These are phyloP conservation scores for Phrynocephalus forsythii DNA, from an alignment of 2,797 vertebrate genomes.

Conservation along the genomic window DNA sequence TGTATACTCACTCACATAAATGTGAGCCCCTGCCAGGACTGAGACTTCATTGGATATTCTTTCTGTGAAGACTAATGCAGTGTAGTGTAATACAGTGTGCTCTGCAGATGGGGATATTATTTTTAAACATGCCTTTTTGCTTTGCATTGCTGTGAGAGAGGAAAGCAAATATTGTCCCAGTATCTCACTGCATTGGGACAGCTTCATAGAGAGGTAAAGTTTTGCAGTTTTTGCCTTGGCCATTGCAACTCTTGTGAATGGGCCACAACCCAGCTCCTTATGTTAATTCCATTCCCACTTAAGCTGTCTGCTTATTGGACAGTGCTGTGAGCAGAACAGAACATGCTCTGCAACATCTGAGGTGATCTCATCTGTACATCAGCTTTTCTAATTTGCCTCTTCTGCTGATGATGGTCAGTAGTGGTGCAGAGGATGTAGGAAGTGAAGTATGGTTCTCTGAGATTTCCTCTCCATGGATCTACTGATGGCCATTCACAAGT, in stretches of 20 bases:
- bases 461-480: neutral
- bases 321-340: neutral
- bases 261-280: neutral
- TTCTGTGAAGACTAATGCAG: conserved; percentile 63
- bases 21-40: conserved; percentile 61
- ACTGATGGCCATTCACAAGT: neutral
- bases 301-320: neutral
- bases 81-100: neutral
- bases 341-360: neutral
- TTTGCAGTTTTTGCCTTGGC: neutral
- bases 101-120: neutral
- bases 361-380: neutral
- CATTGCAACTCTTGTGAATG: neutral
- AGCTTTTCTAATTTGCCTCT: neutral
- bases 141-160: neutral
- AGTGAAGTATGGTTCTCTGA: neutral
- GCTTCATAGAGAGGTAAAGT: neutral
- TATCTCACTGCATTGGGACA: neutral
- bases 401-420: neutral
- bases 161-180: neutral
- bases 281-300: neutral
- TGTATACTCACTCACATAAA: neutral
- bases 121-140: no score
- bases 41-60: conserved; percentile 70
- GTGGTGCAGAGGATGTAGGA: neutral